Evolutionary conservation across 2,888 invertebrate genomes (phyloP).

Genomic region (Chalcis sispes): DNA sequence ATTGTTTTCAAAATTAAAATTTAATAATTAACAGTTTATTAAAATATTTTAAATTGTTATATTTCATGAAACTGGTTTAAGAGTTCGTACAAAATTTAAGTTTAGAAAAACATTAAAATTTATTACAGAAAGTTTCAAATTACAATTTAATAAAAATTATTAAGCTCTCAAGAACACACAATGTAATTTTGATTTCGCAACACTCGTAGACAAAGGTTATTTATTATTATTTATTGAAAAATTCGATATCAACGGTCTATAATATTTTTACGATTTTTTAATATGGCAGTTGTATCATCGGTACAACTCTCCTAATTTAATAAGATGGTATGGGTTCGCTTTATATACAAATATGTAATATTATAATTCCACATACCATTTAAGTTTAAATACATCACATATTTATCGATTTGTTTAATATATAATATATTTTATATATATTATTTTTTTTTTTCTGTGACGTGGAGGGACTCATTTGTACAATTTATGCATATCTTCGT

Average conservation of each 20-base stretch:
- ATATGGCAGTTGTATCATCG: conserved; percentile 40
- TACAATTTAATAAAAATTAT: conserved; percentile 22
- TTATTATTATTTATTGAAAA: conserved; percentile 8
- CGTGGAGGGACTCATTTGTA: conserved; percentile 76
- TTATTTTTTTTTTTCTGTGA: conserved; percentile 69
- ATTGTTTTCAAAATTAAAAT: not conserved
- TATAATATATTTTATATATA: conserved; percentile 66
- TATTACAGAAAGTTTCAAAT: conserved; percentile 9
- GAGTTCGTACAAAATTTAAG: conserved; percentile 37
- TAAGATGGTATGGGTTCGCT: conserved; percentile 37
- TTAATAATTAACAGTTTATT: conserved; percentile 23
- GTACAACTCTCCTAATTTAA: conserved; percentile 39
- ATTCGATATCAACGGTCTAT: conserved; percentile 15
- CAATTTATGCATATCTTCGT: conserved; percentile 74
- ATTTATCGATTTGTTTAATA: conserved; percentile 70
- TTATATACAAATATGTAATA: conserved; percentile 54
- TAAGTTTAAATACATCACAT: conserved; percentile 76
- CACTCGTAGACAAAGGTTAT: not conserved
- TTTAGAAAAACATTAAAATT: conserved; percentile 18
- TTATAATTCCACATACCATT: conserved; percentile 72
- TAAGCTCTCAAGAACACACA: conserved; percentile 8
- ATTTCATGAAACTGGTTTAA: conserved; percentile 38
- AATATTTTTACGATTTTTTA: conserved; percentile 9
- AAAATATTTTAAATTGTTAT: conserved; percentile 21
- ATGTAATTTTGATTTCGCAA: conserved; percentile 29